These are phyloP conservation scores for Sebastes matsubarae DNA, from an alignment of 2,797 vertebrate species.

Conservation along the genomic window DNA sequence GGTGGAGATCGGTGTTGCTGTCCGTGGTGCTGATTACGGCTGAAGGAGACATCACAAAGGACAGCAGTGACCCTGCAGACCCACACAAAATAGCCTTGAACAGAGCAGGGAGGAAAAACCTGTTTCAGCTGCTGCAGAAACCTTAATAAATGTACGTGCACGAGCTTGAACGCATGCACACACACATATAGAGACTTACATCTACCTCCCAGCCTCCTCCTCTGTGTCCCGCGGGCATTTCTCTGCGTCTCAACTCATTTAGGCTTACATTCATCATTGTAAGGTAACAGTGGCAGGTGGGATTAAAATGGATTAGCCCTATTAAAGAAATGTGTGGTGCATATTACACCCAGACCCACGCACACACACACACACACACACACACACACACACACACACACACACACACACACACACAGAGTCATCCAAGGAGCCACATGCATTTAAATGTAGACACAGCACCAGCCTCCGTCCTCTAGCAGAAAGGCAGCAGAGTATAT, in stretches of 20 bases:
- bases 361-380: too few relatives aligned
- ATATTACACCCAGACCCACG: slow-evolving; percentile 65
- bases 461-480: not conserved
- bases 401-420: not conserved
- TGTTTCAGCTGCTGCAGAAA: slow-evolving; percentile 58
- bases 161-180: slow-evolving; percentile 27
- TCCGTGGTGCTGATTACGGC: slow-evolving; percentile 82
- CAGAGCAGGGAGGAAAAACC: slow-evolving; percentile 47
- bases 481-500: slow-evolving; percentile 12
- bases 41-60: slow-evolving; percentile 77
- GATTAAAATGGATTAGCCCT: slow-evolving; percentile 88
- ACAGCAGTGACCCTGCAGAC: slow-evolving; percentile 72
- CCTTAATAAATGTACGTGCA: slow-evolving; percentile 53
- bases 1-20: slow-evolving; percentile 71
- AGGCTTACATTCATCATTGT: slow-evolving; percentile 86
- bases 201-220: slow-evolving; percentile 71
- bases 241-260: slow-evolving; percentile 84
- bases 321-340: slow-evolving; percentile 83
- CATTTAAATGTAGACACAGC: slow-evolving; percentile 24
- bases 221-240: slow-evolving; percentile 81
- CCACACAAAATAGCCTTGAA: slow-evolving; percentile 69
- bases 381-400: not conserved
- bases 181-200: slow-evolving; percentile 63
- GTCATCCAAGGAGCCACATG: slow-evolving; percentile 30
- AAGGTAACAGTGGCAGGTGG: slow-evolving; percentile 86